Percentiles rank a stretch among this genome's conserved stretches.
Evolutionary conservation across 1,140 invertebrate genomes (phyloP).

Genomic region (Agrypnia vestita): DNA sequence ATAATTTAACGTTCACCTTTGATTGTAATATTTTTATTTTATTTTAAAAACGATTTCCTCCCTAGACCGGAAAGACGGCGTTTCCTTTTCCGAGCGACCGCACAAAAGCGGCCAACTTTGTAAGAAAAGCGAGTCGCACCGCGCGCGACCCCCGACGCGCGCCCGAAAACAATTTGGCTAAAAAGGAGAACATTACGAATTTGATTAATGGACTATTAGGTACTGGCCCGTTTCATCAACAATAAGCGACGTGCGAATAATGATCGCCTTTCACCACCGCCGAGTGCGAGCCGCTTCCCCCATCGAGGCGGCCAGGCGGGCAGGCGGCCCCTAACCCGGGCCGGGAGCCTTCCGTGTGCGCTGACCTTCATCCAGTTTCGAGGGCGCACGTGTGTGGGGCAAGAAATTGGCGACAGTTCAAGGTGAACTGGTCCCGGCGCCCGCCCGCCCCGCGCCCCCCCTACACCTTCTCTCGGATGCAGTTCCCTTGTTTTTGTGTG

Average conservation of each 20-base stretch:
- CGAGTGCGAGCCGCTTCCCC: too few species aligned
- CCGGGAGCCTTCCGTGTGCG: conserved; percentile 22
- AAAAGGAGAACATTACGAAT: conserved; percentile 19
- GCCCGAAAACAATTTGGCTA: background rate
- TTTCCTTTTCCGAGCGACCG: background rate
- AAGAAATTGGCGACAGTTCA: conserved; percentile 60
- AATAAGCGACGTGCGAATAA: conserved; percentile 20
- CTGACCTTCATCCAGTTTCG: conserved; percentile 57
- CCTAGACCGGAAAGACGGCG: background rate
- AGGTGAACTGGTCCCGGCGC: conserved; percentile 50
- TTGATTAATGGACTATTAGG: conserved; percentile 33
- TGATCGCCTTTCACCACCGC: conserved; percentile 9
- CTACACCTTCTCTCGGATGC: conserved; percentile 41
- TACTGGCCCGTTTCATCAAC: background rate
- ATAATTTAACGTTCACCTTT: too few species aligned
- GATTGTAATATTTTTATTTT: too few species aligned
- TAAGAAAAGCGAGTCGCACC: background rate
- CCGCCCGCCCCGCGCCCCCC: background rate
- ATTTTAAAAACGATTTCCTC: background rate
- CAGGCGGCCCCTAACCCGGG: conserved; percentile 7
- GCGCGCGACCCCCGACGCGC: background rate
- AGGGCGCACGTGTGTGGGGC: conserved; percentile 57
- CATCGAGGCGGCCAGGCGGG: too few species aligned
- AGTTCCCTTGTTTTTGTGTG: conserved; percentile 33
- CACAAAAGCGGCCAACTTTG: conserved; percentile 7